Evolutionary conservation across 2,888 invertebrate genomes (phyloP).

Genomic region (Monochamus alternatus): DNA sequence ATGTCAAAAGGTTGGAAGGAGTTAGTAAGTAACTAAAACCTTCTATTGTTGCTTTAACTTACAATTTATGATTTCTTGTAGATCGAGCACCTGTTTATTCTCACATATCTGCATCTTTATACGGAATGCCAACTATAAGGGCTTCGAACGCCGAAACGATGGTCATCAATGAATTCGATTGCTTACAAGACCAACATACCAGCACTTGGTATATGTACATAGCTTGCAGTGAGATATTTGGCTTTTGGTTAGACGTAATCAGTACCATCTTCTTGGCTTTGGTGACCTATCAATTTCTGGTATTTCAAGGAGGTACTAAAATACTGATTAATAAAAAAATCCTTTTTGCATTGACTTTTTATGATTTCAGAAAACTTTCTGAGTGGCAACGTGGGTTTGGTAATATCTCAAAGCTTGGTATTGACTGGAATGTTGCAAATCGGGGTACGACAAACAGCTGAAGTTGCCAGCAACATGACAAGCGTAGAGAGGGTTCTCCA

Average conservation of each 20-base stretch:
- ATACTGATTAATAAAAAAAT: not conserved
- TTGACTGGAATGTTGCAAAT: constrained; percentile 87
- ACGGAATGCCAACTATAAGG: constrained; percentile 90
- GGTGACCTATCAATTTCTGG: constrained; percentile 77
- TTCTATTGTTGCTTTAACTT: not conserved
- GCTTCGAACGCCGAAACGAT: constrained; percentile 82
- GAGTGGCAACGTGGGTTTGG: constrained; percentile 81
- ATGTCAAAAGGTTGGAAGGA: constrained; percentile 78
- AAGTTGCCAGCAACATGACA: constrained; percentile 83
- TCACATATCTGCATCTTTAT: constrained; percentile 88
- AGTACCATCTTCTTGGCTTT: constrained; percentile 76
- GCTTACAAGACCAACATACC: constrained; percentile 80
- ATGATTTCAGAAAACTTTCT: constrained; percentile 70
- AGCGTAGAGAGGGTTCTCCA: constrained; percentile 87
- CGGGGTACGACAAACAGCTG: constrained; percentile 85
- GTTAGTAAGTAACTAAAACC: constrained; percentile 66
- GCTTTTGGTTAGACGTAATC: constrained; percentile 78
- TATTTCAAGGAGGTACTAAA: constrained; percentile 74
- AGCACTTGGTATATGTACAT: constrained; percentile 76
- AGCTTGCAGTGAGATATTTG: constrained; percentile 76
- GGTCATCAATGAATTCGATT: constrained; percentile 83
- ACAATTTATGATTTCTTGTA: constrained; percentile 60
- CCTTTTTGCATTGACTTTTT: not conserved
- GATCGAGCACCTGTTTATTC: constrained; percentile 93
- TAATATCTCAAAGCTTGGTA: constrained; percentile 81